phyloP scores from a whole-genome alignment of 2,113 vertebrate species.

The Ranitomeya imitator region DNA sequence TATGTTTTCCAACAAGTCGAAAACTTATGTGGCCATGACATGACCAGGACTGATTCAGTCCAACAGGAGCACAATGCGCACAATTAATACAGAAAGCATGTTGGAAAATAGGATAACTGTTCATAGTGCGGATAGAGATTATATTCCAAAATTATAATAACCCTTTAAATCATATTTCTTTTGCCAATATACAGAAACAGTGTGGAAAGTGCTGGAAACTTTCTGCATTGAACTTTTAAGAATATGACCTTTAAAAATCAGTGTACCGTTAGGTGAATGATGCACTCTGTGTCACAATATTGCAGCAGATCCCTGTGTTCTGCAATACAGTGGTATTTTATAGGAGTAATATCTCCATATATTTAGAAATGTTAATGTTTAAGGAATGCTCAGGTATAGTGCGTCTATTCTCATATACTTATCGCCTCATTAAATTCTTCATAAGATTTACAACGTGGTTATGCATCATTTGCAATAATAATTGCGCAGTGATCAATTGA shows the following conservation, averaged over 20 bases:
- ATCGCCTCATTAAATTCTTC: constrained; percentile 81
- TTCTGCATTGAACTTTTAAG: not conserved
- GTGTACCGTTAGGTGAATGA: not conserved
- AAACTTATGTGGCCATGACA: no score
- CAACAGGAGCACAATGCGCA: no score
- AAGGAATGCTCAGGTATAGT: constrained; percentile 70
- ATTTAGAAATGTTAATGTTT: constrained; percentile 63
- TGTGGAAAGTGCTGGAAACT: not conserved
- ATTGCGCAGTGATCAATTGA: constrained; percentile 85
- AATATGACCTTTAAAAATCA: not conserved
- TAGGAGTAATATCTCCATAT: not conserved
- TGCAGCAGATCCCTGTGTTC: not conserved
- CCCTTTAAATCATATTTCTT: not conserved
- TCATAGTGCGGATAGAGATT: no score
- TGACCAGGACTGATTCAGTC: no score
- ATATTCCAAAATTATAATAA: not conserved
- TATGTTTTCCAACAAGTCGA: no score
- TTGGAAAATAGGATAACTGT: no score
- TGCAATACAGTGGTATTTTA: not conserved
- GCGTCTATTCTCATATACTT: constrained; percentile 80
- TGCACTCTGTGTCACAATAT: not conserved
- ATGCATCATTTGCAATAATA: constrained; percentile 87
- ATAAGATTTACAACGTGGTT: constrained; percentile 79
- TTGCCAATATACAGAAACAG: not conserved
- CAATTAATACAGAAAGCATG: no score